Percentiles rank a stretch among this genome's conserved stretches.
These are phyloP conservation scores for Stegostoma tigrinum DNA, from an alignment of 2,113 vertebrate genomes.

Conservation along the genomic window DNA sequence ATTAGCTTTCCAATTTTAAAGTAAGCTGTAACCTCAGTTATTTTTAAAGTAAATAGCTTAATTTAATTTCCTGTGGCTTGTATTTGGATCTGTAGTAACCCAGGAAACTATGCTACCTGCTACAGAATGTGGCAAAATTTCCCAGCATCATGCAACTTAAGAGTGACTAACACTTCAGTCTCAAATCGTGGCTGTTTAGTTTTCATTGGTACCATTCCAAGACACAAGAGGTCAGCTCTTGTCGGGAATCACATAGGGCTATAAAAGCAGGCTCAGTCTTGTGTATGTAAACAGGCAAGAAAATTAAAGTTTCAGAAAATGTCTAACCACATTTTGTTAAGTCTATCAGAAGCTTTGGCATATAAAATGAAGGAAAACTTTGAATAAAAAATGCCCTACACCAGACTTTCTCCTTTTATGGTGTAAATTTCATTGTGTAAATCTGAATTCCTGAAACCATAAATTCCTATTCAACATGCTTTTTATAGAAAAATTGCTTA, in stretches of 20 bases:
- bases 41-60: constrained; percentile 4
- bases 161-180: neutral
- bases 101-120: neutral
- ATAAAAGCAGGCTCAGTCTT: neutral
- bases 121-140: neutral
- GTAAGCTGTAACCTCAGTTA: neutral
- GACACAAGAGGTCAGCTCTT: neutral
- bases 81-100: neutral
- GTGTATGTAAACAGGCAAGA: neutral
- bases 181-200: neutral
- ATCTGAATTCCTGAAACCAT: neutral
- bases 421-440: neutral
- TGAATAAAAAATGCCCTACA: neutral
- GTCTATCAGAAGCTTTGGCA: neutral
- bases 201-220: neutral
- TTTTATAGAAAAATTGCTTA: constrained; percentile 3
- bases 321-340: neutral
- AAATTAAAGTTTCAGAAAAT: neutral
- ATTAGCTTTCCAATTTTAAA: constrained; percentile 12
- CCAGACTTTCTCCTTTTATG: neutral
- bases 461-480: neutral
- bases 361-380: neutral
- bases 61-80: neutral
- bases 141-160: neutral
- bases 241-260: neutral